These are phyloP conservation scores for Megaceryle torquata DNA, from an alignment of 2,113 vertebrate species.

Conservation along the genomic window DNA sequence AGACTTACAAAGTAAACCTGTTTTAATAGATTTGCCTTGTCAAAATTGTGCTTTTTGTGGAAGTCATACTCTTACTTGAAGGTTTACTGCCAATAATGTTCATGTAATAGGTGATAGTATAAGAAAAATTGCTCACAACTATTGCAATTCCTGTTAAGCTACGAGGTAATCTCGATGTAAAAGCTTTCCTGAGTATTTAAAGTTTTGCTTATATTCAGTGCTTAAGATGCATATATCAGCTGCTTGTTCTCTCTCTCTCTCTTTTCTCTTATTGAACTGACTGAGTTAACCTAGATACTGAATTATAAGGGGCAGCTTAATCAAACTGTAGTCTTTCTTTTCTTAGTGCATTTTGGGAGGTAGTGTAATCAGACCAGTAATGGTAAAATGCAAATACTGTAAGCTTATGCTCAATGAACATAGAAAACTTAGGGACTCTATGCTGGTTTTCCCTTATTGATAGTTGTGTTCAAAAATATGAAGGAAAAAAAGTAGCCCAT, in stretches of 20 bases:
- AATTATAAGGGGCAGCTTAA: neutral
- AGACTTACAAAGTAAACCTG: neutral
- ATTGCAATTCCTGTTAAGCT: constrained; percentile 31
- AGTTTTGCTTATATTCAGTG: neutral
- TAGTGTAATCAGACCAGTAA: neutral
- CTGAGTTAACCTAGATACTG: neutral
- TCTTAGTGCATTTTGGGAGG: neutral
- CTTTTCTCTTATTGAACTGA: neutral
- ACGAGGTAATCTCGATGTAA: neutral
- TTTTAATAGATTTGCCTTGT: neutral
- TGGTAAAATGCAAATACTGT: neutral
- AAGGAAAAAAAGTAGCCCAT: neutral
- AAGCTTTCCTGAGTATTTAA: constrained; percentile 5
- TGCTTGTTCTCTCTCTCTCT: neutral
- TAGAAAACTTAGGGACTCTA: neutral
- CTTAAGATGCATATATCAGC: neutral
- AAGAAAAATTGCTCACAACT: constrained; percentile 42
- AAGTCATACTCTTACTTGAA: neutral
- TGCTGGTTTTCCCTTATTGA: neutral
- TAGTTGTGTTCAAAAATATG: neutral
- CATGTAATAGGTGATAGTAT: neutral
- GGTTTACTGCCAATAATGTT: neutral
- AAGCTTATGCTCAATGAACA: neutral
- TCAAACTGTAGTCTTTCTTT: neutral
- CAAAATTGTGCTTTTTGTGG: neutral